These are phyloP conservation scores for Bujurquina vittata DNA, from an alignment of 2,113 vertebrate species.

Conservation along the genomic window DNA sequence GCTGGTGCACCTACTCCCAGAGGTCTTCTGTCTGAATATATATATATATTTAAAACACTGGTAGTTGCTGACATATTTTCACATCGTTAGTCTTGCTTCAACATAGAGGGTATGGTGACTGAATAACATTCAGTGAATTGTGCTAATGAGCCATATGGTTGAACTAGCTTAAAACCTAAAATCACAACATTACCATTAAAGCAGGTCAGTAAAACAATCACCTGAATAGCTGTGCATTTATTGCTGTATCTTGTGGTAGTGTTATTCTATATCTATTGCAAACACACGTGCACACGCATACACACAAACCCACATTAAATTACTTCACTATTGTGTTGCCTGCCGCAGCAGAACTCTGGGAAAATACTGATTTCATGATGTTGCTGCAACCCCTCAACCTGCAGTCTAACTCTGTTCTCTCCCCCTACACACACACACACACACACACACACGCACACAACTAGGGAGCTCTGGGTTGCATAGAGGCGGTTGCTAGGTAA, in stretches of 20 bases:
- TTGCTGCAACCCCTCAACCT: constrained; percentile 55
- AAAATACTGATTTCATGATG: constrained; percentile 68
- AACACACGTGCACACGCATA: background rate
- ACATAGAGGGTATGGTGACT: background rate
- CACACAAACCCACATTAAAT: background rate
- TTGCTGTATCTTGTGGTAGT: background rate
- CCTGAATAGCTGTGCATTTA: background rate
- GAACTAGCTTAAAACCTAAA: background rate
- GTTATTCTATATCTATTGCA: background rate
- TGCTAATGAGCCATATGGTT: background rate
- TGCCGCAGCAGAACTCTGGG: constrained; percentile 60
- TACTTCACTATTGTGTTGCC: background rate
- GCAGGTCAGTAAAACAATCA: background rate
- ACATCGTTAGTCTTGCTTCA: background rate
- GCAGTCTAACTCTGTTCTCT: constrained; percentile 26
- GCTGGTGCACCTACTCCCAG: background rate
- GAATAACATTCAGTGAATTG: background rate
- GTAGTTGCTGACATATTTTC: background rate
- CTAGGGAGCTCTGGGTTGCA: constrained; percentile 42
- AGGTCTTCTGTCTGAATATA: background rate
- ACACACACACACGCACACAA: constrained; percentile 6
- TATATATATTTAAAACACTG: background rate
- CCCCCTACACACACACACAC: constrained; percentile 3
- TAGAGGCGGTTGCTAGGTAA: constrained; percentile 80
- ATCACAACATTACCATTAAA: background rate